phyloP scores from a whole-genome alignment of 2,888 invertebrate species.

The Xylota sylvarum region DNA sequence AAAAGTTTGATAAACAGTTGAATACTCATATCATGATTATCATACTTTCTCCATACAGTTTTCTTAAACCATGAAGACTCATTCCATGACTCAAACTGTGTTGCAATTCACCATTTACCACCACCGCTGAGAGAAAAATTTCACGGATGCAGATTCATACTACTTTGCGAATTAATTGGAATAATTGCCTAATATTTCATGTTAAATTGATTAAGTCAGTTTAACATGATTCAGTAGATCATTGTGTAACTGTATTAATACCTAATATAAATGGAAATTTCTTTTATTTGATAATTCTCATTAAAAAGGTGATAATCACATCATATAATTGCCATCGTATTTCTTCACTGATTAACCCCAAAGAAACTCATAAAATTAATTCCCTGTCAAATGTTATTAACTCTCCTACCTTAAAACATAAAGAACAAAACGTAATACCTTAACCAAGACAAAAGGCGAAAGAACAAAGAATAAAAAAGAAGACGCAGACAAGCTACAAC shows the following conservation, averaged over 20 bases:
- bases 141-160: conserved; percentile 18
- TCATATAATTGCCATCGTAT: neutral
- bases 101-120: neutral
- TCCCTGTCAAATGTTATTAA: conserved; percentile 1
- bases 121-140: neutral
- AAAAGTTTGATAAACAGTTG: too few species aligned
- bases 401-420: neutral
- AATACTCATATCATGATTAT: too few species aligned
- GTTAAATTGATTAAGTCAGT: neutral
- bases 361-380: neutral
- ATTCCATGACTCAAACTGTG: neutral
- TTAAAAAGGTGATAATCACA: conserved; percentile 2
- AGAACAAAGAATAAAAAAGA: conserved; percentile 2
- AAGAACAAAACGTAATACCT: neutral
- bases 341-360: neutral
- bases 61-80: neutral
- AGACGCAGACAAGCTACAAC: neutral
- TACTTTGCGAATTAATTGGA: conserved; percentile 14
- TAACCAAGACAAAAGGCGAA: neutral
- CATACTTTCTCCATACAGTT: neutral
- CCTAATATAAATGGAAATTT: conserved; percentile 12
- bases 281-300: neutral
- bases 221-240: neutral
- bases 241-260: conserved; percentile 6
- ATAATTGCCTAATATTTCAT: conserved; percentile 16